phyloP scores from a whole-genome alignment of 2,113 vertebrate genomes.

The Bucco capensis region DNA sequence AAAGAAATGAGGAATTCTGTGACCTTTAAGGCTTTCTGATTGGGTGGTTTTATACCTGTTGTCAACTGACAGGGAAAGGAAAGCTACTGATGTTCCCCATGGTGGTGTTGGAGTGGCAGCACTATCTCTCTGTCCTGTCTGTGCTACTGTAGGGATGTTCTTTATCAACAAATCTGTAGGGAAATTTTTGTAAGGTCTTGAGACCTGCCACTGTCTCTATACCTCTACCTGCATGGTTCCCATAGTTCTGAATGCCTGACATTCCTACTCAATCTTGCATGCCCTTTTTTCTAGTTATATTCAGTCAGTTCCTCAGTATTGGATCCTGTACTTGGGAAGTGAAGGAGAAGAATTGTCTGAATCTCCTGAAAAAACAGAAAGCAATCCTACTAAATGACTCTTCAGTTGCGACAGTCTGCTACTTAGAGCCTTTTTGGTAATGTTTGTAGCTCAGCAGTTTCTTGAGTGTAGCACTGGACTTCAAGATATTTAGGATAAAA shows the following conservation, averaged over 20 bases:
- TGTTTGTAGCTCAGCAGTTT: not conserved
- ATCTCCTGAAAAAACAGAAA: not conserved
- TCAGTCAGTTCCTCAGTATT: not conserved
- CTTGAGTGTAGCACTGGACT: not conserved
- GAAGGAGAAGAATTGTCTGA: not conserved
- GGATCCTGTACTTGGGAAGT: not conserved
- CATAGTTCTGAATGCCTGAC: not conserved
- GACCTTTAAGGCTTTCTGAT: not conserved
- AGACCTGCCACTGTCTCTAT: not conserved
- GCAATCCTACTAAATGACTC: not conserved
- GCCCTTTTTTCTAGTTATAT: not conserved
- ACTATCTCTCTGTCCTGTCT: not conserved
- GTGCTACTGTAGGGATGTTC: not conserved
- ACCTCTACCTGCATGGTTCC: not conserved
- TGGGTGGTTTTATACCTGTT: not conserved
- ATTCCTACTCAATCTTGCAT: not conserved
- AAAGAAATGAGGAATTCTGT: not conserved
- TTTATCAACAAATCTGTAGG: not conserved
- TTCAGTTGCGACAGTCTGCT: not conserved
- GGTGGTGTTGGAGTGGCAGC: not conserved
- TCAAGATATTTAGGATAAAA: not conserved
- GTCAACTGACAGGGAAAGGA: not conserved
- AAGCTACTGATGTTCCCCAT: not conserved
- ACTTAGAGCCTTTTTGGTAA: not conserved
- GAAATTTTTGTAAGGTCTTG: not conserved